Conservation (phyloP, 2,888 invertebrate genomes). For the Phortica magna region DNA sequence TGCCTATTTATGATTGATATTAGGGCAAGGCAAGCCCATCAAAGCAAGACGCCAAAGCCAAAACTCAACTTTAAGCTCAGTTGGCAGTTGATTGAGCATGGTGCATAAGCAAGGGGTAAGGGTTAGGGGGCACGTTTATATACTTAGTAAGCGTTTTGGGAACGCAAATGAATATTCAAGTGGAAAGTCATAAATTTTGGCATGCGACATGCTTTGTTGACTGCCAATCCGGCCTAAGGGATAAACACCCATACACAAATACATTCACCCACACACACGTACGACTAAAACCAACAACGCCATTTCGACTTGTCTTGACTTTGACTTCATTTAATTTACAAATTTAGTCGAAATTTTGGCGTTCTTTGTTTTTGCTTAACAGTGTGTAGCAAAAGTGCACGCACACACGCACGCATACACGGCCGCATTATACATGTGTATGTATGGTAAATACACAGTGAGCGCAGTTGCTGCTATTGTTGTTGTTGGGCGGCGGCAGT, state of each 20-base stretch:
- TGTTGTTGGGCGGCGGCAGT: neutral
- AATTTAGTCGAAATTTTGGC: conserved; percentile 62
- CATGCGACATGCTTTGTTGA: conserved; percentile 27
- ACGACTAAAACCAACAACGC: neutral
- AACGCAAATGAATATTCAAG: conserved; percentile 29
- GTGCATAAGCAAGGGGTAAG: no score
- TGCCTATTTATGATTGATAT: conserved; percentile 23
- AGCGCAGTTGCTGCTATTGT: neutral
- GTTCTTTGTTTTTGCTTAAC: conserved; percentile 62
- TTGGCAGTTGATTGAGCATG: conserved; percentile 6
- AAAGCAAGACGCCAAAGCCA: neutral
- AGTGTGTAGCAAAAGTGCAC: conserved; percentile 55
- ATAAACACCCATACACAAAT: neutral
- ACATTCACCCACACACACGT: neutral
- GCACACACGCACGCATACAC: neutral
- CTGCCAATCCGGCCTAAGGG: conserved; percentile 1
- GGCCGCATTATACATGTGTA: neutral
- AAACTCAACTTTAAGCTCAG: neutral
- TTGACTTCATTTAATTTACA: conserved; percentile 65
- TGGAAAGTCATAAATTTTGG: conserved; percentile 27
- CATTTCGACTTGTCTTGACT: neutral
- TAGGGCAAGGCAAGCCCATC: neutral
- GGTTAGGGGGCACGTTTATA: neutral
- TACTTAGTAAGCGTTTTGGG: conserved; percentile 2
- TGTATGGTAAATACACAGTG: neutral